Evolutionary conservation across 2,888 invertebrate species (phyloP), one percentile per base, ranked within the genome.

Genomic region (Lydus trimaculatus): DNA sequence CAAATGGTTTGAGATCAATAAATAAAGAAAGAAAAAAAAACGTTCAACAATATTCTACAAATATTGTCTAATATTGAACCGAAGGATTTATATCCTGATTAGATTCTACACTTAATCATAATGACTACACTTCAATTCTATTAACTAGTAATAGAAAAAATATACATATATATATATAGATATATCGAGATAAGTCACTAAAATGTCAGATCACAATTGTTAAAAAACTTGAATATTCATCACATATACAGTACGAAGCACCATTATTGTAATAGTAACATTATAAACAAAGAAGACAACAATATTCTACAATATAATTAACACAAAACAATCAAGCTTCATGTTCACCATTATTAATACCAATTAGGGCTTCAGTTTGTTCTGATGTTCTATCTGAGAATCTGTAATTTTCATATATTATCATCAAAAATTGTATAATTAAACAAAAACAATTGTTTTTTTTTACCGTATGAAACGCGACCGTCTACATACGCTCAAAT

Each of bases 331-430:
- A 25, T 70, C 60, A 89, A 78, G 89, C 88, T 82, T 89, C 89
- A 76, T 89, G 88, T 75, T 88, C 88, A 73, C 86, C 86, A 71
- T 85, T 86, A 76, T 88, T 88, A 74, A 89, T 87, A 68, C 88
- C 88, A 79, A 92, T 91, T 52, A 92, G 85, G 68, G 91, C 90
- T 83, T 92, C 91, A 23, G 90, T 90, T 84, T 91, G 91, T 80
- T 92, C 91, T 65, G 89, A 87, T 80, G 91, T 90, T 72, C 88
- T 83, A 76, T 91, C 91, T 59, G 89, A 87, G 78, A 90, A 87
- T 79, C 90, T 90, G 77, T 77, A 87, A 82, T 81, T 83, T 58
- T 59, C 67, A 48, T 28, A 3, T 28, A n/a, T n/a, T n/a, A n/a
- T n/a, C n/a, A n/a, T n/a, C n/a, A n/a, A n/a, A n/a, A n/a, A n/a